Percentiles rank a stretch among this genome's conserved stretches.
Conservation (phyloP, 2,113 vertebrate genomes). For the Ctenomys sociabilis region DNA sequence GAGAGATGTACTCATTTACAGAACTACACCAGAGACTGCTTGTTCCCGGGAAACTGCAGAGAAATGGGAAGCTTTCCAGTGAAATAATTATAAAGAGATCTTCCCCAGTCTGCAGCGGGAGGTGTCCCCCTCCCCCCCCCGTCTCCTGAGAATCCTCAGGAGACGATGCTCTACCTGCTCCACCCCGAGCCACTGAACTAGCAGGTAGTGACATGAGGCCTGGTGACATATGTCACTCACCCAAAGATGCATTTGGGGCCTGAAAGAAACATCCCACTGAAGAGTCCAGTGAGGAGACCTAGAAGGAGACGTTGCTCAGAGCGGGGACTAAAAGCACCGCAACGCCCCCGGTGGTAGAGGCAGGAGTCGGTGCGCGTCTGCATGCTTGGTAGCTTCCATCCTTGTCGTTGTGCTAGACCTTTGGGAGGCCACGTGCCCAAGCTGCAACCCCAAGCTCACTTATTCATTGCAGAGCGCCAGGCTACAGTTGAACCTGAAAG, state of each 20-base stretch:
- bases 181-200: neutral
- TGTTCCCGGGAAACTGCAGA: slow-evolving; percentile 68
- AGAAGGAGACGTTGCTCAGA: neutral
- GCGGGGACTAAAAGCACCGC: neutral
- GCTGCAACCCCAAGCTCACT: neutral
- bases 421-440: neutral
- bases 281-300: neutral
- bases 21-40: slow-evolving; percentile 51
- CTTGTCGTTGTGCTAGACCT: neutral
- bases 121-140: neutral
- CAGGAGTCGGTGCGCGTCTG: neutral
- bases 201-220: neutral
- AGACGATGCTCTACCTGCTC: neutral
- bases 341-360: neutral
- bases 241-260: neutral
- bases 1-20: slow-evolving; percentile 62
- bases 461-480: neutral
- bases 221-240: rapidly evolving
- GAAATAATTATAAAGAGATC: slow-evolving; percentile 58
- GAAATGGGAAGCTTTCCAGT: slow-evolving; percentile 65
- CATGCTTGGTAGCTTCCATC: neutral
- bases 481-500: neutral
- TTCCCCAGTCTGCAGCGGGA: neutral
- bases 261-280: neutral
- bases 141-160: neutral